Evolutionary conservation across 2,888 invertebrate genomes (phyloP).

Genomic region (Diogma glabrata): DNA sequence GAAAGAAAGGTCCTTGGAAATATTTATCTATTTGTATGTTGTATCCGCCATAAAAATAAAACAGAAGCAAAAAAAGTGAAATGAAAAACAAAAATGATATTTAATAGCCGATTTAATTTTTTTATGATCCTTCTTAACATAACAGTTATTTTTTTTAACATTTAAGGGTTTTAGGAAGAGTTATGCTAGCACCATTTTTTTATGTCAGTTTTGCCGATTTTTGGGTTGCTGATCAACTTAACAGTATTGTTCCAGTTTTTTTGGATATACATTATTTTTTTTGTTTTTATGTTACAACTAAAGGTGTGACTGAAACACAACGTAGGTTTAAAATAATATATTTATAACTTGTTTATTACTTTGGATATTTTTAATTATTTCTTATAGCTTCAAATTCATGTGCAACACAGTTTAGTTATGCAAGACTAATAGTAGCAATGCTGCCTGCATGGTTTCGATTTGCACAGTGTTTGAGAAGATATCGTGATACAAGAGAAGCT

Average conservation of each 20-base stretch:
- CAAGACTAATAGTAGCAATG: slow-evolving; percentile 56
- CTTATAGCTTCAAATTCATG: slow-evolving; percentile 37
- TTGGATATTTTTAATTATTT: background rate
- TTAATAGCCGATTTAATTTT: no score
- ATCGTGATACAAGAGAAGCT: slow-evolving; percentile 63
- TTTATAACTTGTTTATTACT: background rate
- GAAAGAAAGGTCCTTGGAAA: no score
- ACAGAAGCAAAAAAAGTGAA: no score
- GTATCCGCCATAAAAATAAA: no score
- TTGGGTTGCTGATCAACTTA: slow-evolving; percentile 77
- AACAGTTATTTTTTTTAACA: background rate
- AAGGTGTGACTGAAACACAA: slow-evolving; percentile 41
- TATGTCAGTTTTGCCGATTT: slow-evolving; percentile 74
- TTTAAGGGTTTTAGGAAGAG: slow-evolving; percentile 40
- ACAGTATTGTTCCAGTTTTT: slow-evolving; percentile 62
- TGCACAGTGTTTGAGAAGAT: slow-evolving; percentile 73
- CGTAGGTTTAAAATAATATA: slow-evolving; percentile 22
- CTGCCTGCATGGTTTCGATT: slow-evolving; percentile 79
- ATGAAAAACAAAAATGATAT: no score
- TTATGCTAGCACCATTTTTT: slow-evolving; percentile 62
- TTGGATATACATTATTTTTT: slow-evolving; percentile 68
- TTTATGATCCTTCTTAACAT: background rate
- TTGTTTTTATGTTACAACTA: slow-evolving; percentile 59
- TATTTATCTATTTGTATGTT: no score
- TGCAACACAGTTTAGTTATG: slow-evolving; percentile 38